Conservation (phyloP, 1,140 invertebrate genomes). For the Cydia pomonella region DNA sequence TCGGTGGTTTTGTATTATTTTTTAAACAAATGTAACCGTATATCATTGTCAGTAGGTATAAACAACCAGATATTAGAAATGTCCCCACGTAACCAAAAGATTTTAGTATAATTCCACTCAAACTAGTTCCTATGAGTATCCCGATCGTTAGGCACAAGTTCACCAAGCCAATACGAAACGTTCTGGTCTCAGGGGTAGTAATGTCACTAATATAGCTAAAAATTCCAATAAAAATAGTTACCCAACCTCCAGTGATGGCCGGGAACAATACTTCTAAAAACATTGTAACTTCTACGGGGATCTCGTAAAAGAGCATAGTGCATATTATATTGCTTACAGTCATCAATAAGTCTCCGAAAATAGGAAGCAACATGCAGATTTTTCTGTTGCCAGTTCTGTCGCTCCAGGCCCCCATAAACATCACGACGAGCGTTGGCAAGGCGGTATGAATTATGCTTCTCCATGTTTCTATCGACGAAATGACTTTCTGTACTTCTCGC, state of each 20-base stretch:
- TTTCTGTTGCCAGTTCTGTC: slow-evolving; percentile 82
- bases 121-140: slow-evolving; percentile 71
- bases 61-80: slow-evolving; percentile 60
- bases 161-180: slow-evolving; percentile 80
- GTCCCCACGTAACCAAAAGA: slow-evolving; percentile 75
- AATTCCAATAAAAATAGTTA: slow-evolving; percentile 80
- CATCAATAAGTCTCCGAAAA: slow-evolving; percentile 79
- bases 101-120: slow-evolving; percentile 74
- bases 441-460: not conserved
- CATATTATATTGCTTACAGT: slow-evolving; percentile 78
- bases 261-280: slow-evolving; percentile 80
- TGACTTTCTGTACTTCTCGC: slow-evolving; percentile 1
- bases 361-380: slow-evolving; percentile 80
- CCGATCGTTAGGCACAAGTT: slow-evolving; percentile 80
- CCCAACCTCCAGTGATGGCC: slow-evolving; percentile 81
- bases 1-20: slow-evolving; percentile 57
- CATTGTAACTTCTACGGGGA: slow-evolving; percentile 80
- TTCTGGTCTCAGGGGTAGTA: slow-evolving; percentile 79
- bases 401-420: slow-evolving; percentile 76
- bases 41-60: slow-evolving; percentile 64
- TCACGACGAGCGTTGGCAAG: not conserved
- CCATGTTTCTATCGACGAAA: slow-evolving; percentile 16
- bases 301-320: slow-evolving; percentile 78
- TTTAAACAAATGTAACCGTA: slow-evolving; percentile 69
- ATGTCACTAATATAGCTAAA: slow-evolving; percentile 83